A percentile compares a stretch with the other conserved stretches of the same genome.
Conservation (phyloP, 2,113 vertebrate genomes). For the Vanacampus margaritifer region DNA sequence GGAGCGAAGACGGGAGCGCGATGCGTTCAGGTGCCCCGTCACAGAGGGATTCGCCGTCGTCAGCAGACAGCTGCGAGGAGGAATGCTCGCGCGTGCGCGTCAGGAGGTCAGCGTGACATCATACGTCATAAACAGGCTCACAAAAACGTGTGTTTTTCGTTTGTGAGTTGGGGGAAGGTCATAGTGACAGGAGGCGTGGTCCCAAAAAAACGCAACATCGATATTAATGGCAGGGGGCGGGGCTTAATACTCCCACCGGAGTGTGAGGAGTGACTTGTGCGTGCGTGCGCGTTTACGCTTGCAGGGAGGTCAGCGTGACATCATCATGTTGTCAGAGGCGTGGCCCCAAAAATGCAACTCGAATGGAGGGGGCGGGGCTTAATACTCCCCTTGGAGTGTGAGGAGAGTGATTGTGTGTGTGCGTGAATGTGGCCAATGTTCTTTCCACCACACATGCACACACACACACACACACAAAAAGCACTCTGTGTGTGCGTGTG, state of each 20-base stretch:
- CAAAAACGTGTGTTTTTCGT: no score
- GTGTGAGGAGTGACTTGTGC: background rate
- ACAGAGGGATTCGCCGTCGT: background rate
- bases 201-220: background rate
- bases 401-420: conserved; percentile 2
- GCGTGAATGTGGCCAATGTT: conserved; percentile 3
- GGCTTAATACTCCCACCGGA: background rate
- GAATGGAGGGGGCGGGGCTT: background rate
- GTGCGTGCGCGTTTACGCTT: background rate
- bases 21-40: no score
- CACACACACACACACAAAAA: background rate
- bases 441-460: background rate
- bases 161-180: no score
- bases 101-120: no score
- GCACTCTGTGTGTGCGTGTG: conserved; percentile 1
- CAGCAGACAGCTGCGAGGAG: background rate
- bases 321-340: background rate
- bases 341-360: background rate
- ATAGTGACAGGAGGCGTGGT: background rate
- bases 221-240: background rate
- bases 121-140: no score
- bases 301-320: background rate
- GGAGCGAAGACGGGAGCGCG: no score
- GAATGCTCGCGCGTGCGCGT: no score
- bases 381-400: background rate